Conservation (phyloP, 2,113 vertebrate species). For the Hucho hucho region DNA sequence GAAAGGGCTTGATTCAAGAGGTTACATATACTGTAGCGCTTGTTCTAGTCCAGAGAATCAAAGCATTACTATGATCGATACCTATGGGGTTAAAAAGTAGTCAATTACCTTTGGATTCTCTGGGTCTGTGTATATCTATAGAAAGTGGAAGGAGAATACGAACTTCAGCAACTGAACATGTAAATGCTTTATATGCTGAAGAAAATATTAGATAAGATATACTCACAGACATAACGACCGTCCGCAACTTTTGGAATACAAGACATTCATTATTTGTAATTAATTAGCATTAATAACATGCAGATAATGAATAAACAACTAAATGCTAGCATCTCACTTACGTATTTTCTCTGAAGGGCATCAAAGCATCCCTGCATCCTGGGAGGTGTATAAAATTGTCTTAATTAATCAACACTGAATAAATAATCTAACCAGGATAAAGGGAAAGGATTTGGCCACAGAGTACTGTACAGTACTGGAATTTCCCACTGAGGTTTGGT, state of each 20-base stretch:
- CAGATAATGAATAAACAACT: neutral
- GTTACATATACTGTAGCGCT: too few relatives aligned
- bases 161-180: neutral
- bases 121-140: constrained; percentile 85
- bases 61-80: constrained; percentile 2
- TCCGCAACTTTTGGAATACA: constrained; percentile 79
- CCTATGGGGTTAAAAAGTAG: neutral
- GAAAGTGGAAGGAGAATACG: neutral
- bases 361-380: constrained; percentile 97
- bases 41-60: too few relatives aligned
- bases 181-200: too few relatives aligned
- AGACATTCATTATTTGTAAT: constrained; percentile 15
- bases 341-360: constrained; percentile 93
- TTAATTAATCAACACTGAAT: neutral
- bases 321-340: constrained; percentile 72
- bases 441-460: neutral
- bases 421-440: neutral
- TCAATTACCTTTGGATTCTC: constrained; percentile 51
- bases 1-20: neutral
- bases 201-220: constrained; percentile 35
- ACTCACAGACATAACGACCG: constrained; percentile 91
- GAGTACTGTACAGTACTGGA: neutral
- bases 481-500: neutral
- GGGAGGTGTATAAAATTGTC: constrained; percentile 32
- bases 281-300: neutral